Evolutionary conservation across 2,113 vertebrate species (phyloP), one percentile per base, ranked within the genome.

Genomic region (Chaetodon trifascialis): DNA sequence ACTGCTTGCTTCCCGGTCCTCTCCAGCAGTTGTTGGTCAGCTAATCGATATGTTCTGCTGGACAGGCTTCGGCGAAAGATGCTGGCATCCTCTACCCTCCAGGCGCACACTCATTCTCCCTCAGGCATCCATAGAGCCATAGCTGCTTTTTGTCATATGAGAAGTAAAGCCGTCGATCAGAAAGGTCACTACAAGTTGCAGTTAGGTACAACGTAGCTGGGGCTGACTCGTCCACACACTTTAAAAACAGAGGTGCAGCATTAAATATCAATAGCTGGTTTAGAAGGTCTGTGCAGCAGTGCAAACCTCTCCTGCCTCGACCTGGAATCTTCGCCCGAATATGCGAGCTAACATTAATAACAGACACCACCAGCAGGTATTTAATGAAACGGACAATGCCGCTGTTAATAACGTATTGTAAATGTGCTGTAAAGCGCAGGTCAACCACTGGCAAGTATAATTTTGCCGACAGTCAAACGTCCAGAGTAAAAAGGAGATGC

Each of bases 21-120:
- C 21, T 38, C 38, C 73, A 2, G 49, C 47, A 67, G 71, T 52
- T 71, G 65, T 42, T 79, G 85, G 90, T 92, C 89, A 91, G 86
- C 88, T 91, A 83, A 90, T 91, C 66, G 81, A 90, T 82, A 25
- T 4, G 66, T 73, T 66, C 52, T 54, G 76, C 67, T 34, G 84
- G 79, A 83, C 86, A 76, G 79, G 79, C 69, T 76, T 64, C 51
- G 2, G 76, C 54, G 77, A 79, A 72, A 82, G 67, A 83, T 63
- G 85, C 82, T 68, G 60, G 60, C 82, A 87, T 91, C 75, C 30
- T 89, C 82, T 80, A 10, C 23, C n/a, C 11, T 11, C 23, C 72
- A 49, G 17, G 14, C 75, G 55, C 14, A 2, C 12, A 36, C 64
- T 92, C 92, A 93, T 93, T 58, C 83, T 92, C 70, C 70, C 68